Percentiles rank a stretch among this genome's conserved stretches.
Evolutionary conservation across 2,113 vertebrate genomes (phyloP).

Genomic region (Tragelaphus buxtoni): DNA sequence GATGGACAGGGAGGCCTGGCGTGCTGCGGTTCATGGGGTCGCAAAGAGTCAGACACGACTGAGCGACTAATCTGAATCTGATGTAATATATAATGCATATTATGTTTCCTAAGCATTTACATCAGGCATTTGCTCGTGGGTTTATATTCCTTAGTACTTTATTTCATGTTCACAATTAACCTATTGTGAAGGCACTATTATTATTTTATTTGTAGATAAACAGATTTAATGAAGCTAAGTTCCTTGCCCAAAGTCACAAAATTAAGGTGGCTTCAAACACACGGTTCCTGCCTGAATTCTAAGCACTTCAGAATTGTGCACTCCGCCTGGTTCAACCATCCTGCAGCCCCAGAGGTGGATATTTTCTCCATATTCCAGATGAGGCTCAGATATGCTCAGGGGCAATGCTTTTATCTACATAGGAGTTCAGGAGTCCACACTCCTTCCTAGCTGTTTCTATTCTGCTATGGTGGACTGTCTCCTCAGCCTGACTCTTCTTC

Average conservation of each 20-base stretch:
- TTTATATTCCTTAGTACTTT: neutral
- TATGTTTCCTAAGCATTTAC: neutral
- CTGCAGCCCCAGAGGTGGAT: neutral
- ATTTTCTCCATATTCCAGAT: accelerated
- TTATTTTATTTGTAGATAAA: neutral
- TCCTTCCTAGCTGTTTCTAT: accelerated
- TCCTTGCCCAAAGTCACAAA: neutral
- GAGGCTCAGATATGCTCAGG: neutral
- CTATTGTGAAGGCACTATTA: neutral
- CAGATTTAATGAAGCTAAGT: neutral
- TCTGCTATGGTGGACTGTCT: accelerated
- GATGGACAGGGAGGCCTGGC: too few relatives aligned
- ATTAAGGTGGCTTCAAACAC: neutral
- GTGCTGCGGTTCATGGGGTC: too few relatives aligned
- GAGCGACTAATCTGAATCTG: too few relatives aligned
- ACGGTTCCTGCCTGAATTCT: neutral
- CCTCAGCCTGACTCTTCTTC: neutral
- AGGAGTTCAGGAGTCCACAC: neutral
- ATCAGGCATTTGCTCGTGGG: neutral
- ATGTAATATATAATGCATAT: accelerated
- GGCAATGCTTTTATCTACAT: accelerated
- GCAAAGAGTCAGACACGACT: too few relatives aligned
- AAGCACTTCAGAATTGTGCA: accelerated
- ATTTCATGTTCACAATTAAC: neutral
- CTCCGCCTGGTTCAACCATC: accelerated